These are phyloP conservation scores for Megathymus violae DNA, from an alignment of 1,140 invertebrate genomes.

Conservation along the genomic window DNA sequence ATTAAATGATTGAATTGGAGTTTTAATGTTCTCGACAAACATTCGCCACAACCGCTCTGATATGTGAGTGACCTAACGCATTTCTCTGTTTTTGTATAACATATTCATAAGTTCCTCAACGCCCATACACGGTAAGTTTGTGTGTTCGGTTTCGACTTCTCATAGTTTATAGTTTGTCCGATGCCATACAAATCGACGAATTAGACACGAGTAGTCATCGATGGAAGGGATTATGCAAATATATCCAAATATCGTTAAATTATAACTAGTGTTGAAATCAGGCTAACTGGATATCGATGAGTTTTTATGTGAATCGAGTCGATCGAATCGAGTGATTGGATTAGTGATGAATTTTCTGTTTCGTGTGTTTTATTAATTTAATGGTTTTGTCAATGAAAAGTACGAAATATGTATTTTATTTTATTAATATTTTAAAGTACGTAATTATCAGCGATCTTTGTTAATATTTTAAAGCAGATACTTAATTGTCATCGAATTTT, in stretches of 20 bases:
- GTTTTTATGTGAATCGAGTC: neutral
- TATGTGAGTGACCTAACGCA: constrained; percentile 35
- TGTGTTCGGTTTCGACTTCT: constrained; percentile 60
- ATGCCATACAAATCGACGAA: constrained; percentile 63
- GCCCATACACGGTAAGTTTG: constrained; percentile 18
- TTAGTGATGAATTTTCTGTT: no score
- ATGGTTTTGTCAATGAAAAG: no score
- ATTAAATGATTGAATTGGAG: no score
- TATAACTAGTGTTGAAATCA: constrained; percentile 45
- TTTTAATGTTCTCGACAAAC: no score
- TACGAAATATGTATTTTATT: no score
- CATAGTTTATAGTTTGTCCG: constrained; percentile 52
- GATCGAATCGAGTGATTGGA: no score
- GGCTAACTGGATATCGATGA: neutral
- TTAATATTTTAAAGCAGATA: no score
- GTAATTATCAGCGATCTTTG: no score
- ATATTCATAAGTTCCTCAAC: constrained; percentile 65
- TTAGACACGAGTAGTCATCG: constrained; percentile 59
- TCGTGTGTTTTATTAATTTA: no score
- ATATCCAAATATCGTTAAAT: constrained; percentile 49
- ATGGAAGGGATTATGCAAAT: constrained; percentile 72
- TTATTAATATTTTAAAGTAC: no score
- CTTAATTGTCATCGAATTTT: no score
- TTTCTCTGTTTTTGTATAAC: constrained; percentile 57
- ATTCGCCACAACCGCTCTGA: constrained; percentile 14